Evolutionary conservation across 23 tunicate species (phyloP).

Genomic region (Aplidium turbinatum): DNA sequence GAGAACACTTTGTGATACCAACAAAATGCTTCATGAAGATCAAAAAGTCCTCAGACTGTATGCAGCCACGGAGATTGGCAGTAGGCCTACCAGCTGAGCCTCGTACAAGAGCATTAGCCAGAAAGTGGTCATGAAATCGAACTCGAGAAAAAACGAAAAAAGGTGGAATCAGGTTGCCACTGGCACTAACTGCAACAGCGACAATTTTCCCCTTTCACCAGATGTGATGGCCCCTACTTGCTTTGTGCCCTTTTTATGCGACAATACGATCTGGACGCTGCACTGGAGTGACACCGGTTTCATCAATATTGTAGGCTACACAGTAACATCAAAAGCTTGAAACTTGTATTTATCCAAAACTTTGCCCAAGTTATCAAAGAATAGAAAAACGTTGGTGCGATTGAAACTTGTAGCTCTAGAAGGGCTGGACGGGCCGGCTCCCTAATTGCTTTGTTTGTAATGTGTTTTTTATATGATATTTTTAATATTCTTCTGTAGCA

Average conservation of each 20-base stretch:
- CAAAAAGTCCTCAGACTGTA: conserved; percentile 19
- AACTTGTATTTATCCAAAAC: conserved; percentile 20
- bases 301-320: conserved; percentile 36
- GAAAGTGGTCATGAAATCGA: conserved; percentile 25
- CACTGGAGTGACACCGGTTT: conserved; percentile 37
- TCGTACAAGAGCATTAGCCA: conserved; percentile 13
- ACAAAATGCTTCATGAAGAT: conserved; percentile 29
- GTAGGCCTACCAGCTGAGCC: conserved; percentile 25
- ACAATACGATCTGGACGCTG: conserved; percentile 31
- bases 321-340: conserved; percentile 24
- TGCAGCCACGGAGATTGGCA: conserved; percentile 33
- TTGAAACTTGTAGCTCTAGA: conserved; percentile 34
- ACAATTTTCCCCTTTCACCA: conserved; percentile 28
- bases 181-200: conserved; percentile 24
- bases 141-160: conserved; percentile 20
- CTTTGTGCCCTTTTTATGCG: conserved; percentile 29
- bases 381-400: conserved; percentile 9
- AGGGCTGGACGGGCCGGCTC: no score
- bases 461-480: no score
- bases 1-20: neutral
- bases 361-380: conserved; percentile 29
- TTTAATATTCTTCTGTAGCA: no score
- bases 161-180: conserved; percentile 33
- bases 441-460: no score
- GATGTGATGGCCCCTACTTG: conserved; percentile 42